A percentile compares a stretch with the other conserved stretches of the same genome.
phyloP scores from a whole-genome alignment of 1,140 invertebrate species.

The Brachionus sp. region DNA sequence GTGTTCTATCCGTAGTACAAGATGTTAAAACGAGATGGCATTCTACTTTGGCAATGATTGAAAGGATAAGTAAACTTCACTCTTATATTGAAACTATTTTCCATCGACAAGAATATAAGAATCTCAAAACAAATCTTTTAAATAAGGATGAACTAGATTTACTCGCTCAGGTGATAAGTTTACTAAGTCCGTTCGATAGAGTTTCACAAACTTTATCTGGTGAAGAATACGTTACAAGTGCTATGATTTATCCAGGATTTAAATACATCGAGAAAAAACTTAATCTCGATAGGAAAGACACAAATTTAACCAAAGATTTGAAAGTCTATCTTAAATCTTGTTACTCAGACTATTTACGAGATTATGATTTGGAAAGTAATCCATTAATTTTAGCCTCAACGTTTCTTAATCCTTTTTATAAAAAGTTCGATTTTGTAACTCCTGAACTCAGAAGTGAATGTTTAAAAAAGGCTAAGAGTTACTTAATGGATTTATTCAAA shows the following conservation, averaged over 20 bases:
- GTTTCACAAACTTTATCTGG: constrained; percentile 6
- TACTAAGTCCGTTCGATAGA: not conserved
- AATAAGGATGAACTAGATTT: constrained; percentile 2
- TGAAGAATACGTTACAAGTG: constrained; percentile 6
- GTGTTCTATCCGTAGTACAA: not conserved
- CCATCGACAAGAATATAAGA: not conserved
- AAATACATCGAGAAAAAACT: not conserved
- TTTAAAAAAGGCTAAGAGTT: no score
- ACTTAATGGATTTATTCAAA: no score
- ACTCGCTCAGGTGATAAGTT: not conserved
- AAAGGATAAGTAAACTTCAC: constrained; percentile 3
- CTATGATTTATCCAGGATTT: constrained; percentile 7
- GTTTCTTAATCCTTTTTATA: no score
- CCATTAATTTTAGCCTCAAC: no score
- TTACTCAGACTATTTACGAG: no score
- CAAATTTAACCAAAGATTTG: constrained; percentile 1
- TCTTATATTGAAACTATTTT: no score
- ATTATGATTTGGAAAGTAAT: no score
- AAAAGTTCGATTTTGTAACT: no score
- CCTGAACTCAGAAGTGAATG: no score
- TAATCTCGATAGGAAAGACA: not conserved
- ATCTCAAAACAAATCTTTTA: constrained; percentile 3
- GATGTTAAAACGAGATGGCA: constrained; percentile 5
- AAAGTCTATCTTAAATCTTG: constrained; percentile 4
- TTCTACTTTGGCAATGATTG: constrained; percentile 6